Evolutionary conservation across 1,140 invertebrate species (phyloP).

Genomic region (Caenorhabditis elegans): DNA sequence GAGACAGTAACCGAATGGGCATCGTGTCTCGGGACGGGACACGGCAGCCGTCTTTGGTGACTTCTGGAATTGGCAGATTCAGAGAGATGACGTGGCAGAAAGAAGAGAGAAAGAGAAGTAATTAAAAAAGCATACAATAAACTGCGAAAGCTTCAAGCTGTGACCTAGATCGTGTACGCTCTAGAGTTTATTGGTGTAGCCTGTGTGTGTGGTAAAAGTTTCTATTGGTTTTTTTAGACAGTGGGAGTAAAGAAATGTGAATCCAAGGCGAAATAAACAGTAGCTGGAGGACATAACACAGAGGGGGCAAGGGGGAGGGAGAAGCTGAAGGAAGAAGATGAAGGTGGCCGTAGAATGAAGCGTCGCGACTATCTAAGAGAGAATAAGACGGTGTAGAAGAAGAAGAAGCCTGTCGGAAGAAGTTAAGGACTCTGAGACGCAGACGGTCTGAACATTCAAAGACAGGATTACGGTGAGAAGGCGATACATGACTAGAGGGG

Average conservation of each 20-base stretch:
- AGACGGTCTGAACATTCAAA: not conserved
- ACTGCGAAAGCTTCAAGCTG: not conserved
- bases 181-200: not conserved
- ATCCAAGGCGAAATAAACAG: constrained; percentile 2
- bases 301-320: not conserved
- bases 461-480: constrained; percentile 28
- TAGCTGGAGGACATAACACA: not conserved
- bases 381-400: not conserved
- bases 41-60: not conserved
- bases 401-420: not conserved
- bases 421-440: not conserved
- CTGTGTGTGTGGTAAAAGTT: not conserved
- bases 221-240: constrained; percentile 16
- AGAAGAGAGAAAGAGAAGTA: no score
- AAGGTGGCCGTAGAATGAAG: no score
- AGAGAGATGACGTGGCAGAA: not conserved
- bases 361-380: constrained; percentile 1
- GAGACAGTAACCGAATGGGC: constrained; percentile 30
- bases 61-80: not conserved
- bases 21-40: constrained; percentile 19
- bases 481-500: constrained; percentile 25
- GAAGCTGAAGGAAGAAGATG: constrained; percentile 8
- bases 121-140: no score
- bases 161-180: constrained; percentile 4
- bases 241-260: not conserved